Base-by-base conservation (phyloP, 2,113 vertebrate species). In the Alligator mississippiensis region DNA sequence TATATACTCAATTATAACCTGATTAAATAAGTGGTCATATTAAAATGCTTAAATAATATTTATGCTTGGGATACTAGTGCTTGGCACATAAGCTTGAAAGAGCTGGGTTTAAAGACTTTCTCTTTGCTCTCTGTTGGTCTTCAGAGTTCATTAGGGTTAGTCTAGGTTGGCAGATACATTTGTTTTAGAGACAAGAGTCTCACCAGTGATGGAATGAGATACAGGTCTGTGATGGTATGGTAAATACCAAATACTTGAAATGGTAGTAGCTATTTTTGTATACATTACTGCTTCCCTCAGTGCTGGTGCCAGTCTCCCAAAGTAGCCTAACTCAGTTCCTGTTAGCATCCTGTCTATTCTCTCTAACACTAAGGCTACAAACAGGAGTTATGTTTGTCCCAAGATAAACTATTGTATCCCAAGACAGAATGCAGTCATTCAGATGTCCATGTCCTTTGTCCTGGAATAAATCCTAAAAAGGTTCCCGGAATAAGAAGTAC, bases 331-430 rank as follows among this genome's bases (percentile, higher is more conserved):
- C 77, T 84, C 5, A 0, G 4, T 17, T 72, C 30, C 66, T 9
- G 0, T 30, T 5, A 2, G 0, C 1, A 0, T 80, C 0, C 0
- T 34, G 21, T 72, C 70, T 74, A 11, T 47, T 47, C 34, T 38
- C 21, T 34, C 17, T 66, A 60, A 55, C 47, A 47, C 47, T 47
- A 47, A 47, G 47, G 47, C 47, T 47, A 47, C 47, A 47, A 47
- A 47, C 47, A 47, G 47, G 47, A 47, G 47, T 47, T 9, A 47
- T 9, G 47, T 47, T 47, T 47, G 47, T 47, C 47, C 47, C 9
- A 9, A 47, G 47, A 47, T 47, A 9, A 47, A 47, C 47, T 8
- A 47, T 47, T 47, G 47, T 47, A 47, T 47, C 47, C 47, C 47
- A 47, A 47, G 47, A 47, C 47, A 47, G 47, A 47, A 47, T 47